Evolutionary conservation across 2,113 vertebrate genomes (phyloP).

Genomic region (Butorides virescens): DNA sequence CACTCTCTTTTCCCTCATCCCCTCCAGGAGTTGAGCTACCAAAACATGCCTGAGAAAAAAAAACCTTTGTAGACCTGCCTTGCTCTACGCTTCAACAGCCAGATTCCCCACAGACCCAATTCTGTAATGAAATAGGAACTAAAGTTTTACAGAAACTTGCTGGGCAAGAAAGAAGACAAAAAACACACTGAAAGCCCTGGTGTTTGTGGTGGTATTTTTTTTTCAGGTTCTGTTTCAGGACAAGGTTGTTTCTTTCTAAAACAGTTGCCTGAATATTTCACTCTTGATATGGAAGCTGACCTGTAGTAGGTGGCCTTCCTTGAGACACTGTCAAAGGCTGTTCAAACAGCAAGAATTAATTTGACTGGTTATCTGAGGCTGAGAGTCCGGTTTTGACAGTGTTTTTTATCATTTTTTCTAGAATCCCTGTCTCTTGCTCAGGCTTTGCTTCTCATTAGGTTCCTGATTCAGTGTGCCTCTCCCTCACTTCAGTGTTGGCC

Average conservation of each 20-base stretch:
- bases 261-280: not conserved
- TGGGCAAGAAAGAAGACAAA: not conserved
- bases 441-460: not conserved
- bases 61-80: not conserved
- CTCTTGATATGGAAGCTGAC: not conserved
- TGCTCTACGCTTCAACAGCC: not conserved
- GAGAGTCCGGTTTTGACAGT: fast-evolving
- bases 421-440: not conserved
- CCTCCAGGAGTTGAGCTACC: not conserved
- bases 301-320: not conserved
- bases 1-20: not conserved
- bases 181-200: not conserved
- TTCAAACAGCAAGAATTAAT: not conserved
- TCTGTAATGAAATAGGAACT: not conserved
- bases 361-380: not conserved
- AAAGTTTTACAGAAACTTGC: not conserved
- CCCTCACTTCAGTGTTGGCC: not conserved
- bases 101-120: not conserved
- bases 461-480: not conserved
- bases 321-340: not conserved
- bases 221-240: not conserved
- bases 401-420: not conserved
- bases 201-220: not conserved
- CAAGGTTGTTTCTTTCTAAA: not conserved
- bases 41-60: not conserved